Base-by-base conservation (phyloP, 2,888 invertebrate genomes). In the Ypsolopha scabrella region DNA sequence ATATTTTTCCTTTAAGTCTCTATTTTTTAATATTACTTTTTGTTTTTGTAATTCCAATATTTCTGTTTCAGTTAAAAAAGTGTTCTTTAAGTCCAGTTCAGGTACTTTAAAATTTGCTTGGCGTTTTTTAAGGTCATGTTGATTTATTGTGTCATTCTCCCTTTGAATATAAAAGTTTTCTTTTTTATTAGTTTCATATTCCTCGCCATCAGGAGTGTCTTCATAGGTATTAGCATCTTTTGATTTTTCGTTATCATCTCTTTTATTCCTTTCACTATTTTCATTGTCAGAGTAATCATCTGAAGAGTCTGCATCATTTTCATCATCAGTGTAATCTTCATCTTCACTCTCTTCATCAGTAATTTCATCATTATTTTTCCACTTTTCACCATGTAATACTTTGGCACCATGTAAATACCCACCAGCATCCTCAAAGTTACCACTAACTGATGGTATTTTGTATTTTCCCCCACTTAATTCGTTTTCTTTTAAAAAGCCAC, bases 1-100 rank as follows among this genome's bases (percentile, higher is more conserved):
- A 75, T 92, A 93, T 65, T 93, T 92, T 51, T 67, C 59, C 54
- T 60, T 61, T 2, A 68, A 53, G 4, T 57, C 57, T 45, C 51
- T 41, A 41, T 67, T 60, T 52, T 64, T 60, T 6, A 55, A 41
- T 7, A 53, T 41, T n/a, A 60, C 36, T 68, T 70, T 70, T 47
- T 63, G 54, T 56, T 69, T 65, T 1, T 63, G 56, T 10, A 66
- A 59, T 57, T 68, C 65, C 36, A 59, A 43, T 50, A 73, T 68
- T 41, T 80, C 70, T 47, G 64, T 54, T 55, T 71, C 66, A 38
- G 61, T 70, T 49, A 76, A 60, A 49, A 68, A 72, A 1, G 77
- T 77, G 10, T 76, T 66, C 51, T 72, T 72, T 3, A 76, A 63
- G 58, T 79, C 64, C 36, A 78, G 58, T 56, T 72, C 63, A 33